phyloP scores from a whole-genome alignment of 2,113 vertebrate species.

The Gavia stellata region DNA sequence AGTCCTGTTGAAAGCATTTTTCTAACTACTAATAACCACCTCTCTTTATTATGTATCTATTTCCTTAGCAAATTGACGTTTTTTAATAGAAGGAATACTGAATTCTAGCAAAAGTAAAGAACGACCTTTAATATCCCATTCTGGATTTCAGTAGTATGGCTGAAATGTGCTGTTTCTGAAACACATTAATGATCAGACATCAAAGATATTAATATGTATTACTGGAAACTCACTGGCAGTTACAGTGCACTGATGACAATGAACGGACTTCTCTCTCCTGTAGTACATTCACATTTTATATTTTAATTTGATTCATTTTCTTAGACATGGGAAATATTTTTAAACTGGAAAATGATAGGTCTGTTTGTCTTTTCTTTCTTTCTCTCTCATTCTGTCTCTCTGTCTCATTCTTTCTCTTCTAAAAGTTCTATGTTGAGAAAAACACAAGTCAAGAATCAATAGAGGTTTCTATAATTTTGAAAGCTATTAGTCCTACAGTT shows the following conservation, averaged over 20 bases:
- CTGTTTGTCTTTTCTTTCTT: not conserved
- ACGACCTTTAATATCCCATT: not conserved
- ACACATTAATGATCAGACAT: not conserved
- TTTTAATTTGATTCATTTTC: not conserved
- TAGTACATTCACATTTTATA: not conserved
- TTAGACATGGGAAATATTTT: not conserved
- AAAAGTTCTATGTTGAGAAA: not conserved
- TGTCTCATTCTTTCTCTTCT: not conserved
- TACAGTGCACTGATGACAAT: not conserved
- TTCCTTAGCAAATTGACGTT: not conserved
- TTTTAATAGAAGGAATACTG: not conserved
- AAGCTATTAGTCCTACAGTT: not conserved
- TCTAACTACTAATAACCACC: not conserved
- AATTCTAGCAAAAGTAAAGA: not conserved
- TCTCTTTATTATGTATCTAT: not conserved
- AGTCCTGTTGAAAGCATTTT: not conserved
- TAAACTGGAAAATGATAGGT: not conserved
- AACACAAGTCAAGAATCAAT: not conserved
- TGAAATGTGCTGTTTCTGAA: not conserved
- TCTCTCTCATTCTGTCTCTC: rapidly evolving
- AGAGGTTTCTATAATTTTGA: not conserved
- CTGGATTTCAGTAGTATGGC: not conserved
- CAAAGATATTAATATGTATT: not conserved
- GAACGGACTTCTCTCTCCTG: not conserved
- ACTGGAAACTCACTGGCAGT: not conserved